Evolutionary conservation across 2,113 vertebrate genomes (phyloP).

Genomic region (Chauna torquata): DNA sequence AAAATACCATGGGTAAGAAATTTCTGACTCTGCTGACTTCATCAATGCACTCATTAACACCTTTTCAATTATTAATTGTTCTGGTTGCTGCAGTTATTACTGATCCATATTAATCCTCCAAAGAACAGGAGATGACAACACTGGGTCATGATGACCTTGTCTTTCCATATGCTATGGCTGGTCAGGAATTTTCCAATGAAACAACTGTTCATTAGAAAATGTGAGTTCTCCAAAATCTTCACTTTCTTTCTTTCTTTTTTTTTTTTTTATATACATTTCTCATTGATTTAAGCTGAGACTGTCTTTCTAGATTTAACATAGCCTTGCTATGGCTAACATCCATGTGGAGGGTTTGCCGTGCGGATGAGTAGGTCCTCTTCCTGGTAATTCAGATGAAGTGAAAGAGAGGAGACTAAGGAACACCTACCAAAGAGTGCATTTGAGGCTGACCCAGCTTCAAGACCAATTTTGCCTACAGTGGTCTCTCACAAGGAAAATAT

Average conservation of each 20-base stretch:
- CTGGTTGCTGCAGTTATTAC: slow-evolving; percentile 34
- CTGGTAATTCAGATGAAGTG: background rate
- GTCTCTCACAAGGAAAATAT: background rate
- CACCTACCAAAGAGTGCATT: background rate
- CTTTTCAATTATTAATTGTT: slow-evolving; percentile 56
- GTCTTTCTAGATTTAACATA: background rate
- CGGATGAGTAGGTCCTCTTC: background rate
- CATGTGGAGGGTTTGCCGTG: background rate
- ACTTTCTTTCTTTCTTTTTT: background rate
- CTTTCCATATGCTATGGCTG: background rate
- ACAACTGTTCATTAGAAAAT: background rate
- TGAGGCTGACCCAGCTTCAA: background rate
- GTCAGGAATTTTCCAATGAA: slow-evolving; percentile 37
- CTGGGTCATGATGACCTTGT: background rate
- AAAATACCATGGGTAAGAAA: background rate
- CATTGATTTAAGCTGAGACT: background rate
- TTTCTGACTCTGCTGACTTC: slow-evolving; percentile 42
- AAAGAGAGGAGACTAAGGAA: background rate
- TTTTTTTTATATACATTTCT: background rate
- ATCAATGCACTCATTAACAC: background rate
- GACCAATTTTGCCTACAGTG: background rate
- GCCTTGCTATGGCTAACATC: background rate
- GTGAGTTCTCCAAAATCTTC: background rate
- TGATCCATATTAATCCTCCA: slow-evolving; percentile 52
- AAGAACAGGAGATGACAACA: slow-evolving; percentile 1